A percentile compares a stretch with the other conserved stretches of the same genome.
Evolutionary conservation across 2,888 invertebrate genomes (phyloP).

Genomic region (Craniophora ligustri): DNA sequence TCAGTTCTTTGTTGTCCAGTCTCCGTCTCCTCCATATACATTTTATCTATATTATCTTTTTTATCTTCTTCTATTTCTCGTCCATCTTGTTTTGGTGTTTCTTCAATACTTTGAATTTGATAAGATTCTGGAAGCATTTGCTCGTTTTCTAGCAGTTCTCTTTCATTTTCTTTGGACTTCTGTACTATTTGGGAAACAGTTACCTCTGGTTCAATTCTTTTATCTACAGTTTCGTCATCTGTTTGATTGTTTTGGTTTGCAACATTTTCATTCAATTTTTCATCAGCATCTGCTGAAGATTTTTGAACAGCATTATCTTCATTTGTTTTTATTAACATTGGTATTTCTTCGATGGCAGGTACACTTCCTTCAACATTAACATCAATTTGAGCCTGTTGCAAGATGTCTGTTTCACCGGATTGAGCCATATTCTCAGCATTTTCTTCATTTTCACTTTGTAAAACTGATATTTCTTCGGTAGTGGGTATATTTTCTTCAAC

Average conservation of each 20-base stretch:
- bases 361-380: neutral
- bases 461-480: neutral
- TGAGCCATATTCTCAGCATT: neutral
- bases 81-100: neutral
- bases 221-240: neutral
- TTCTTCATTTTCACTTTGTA: too few species aligned
- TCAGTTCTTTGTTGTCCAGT: too few species aligned
- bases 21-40: neutral
- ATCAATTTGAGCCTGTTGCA: neutral
- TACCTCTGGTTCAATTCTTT: neutral
- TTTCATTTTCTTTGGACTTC: neutral
- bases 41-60: neutral
- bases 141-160: neutral
- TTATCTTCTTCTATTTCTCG: neutral
- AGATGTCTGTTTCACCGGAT: neutral
- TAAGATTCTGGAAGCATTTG: neutral
- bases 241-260: neutral
- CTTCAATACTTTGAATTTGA: neutral
- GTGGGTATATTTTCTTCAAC: neutral
- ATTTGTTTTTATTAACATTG: neutral
- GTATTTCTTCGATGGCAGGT: neutral
- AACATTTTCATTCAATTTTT: slow-evolving; percentile 17
- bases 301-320: neutral
- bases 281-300: slow-evolving; percentile 2
- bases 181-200: neutral